Percentiles rank a stretch among this genome's conserved stretches.
Evolutionary conservation across 2,888 invertebrate species (phyloP).

Genomic region (Andricus quercusramuli): DNA sequence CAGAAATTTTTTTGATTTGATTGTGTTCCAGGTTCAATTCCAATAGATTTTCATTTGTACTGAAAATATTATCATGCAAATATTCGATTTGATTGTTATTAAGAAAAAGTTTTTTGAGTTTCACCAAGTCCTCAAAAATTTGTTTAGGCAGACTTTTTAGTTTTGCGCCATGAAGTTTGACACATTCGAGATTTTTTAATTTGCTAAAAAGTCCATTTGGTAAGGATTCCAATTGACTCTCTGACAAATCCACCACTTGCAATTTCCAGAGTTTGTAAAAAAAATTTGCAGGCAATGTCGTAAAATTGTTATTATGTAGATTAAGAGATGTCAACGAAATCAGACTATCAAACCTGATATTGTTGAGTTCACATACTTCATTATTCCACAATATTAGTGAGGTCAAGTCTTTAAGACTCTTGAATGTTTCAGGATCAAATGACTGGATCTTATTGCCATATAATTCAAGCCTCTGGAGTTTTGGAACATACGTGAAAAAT

Average conservation of each 20-base stretch:
- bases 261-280: conserved; percentile 75
- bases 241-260: conserved; percentile 81
- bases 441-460: conserved; percentile 84
- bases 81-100: conserved; percentile 83
- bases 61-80: conserved; percentile 83
- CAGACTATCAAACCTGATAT: conserved; percentile 83
- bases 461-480: conserved; percentile 83
- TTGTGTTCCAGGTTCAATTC: conserved; percentile 83
- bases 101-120: conserved; percentile 84
- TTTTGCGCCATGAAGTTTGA: conserved; percentile 82
- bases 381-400: conserved; percentile 86
- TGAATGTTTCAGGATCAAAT: conserved; percentile 81
- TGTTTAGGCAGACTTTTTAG: conserved; percentile 82
- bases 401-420: conserved; percentile 81
- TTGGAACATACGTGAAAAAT: conserved; percentile 63
- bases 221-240: conserved; percentile 84
- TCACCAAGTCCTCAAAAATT: conserved; percentile 83
- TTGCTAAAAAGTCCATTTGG: conserved; percentile 83
- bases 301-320: conserved; percentile 82
- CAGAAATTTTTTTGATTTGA: conserved; percentile 81
- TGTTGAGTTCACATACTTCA: conserved; percentile 81
- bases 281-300: neutral
- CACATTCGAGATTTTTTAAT: conserved; percentile 80
- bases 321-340: conserved; percentile 81
- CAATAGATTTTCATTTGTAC: conserved; percentile 65